phyloP scores from a whole-genome alignment of 2,113 vertebrate genomes.

The Pteropus alecto region DNA sequence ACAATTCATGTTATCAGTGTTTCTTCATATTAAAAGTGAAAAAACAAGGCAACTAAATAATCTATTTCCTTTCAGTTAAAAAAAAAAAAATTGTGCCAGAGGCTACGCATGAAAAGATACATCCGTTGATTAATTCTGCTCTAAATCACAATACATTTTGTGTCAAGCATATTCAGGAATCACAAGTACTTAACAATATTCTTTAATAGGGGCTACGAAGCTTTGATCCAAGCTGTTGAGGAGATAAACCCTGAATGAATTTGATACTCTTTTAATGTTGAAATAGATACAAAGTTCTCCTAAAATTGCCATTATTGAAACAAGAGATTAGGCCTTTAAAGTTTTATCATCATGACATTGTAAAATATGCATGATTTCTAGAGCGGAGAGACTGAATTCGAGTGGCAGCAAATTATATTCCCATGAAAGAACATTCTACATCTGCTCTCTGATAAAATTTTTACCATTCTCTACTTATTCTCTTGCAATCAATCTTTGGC shows the following conservation, averaged over 20 bases:
- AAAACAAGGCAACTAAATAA: not conserved
- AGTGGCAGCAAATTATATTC: not conserved
- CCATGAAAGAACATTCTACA: constrained; percentile 17
- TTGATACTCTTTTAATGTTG: constrained; percentile 69
- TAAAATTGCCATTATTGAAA: constrained; percentile 61
- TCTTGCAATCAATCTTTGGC: not conserved
- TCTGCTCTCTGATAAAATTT: constrained; percentile 41
- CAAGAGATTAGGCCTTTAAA: constrained; percentile 67
- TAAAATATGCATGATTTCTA: constrained; percentile 34
- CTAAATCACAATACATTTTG: constrained; percentile 72
- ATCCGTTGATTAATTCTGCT: constrained; percentile 79
- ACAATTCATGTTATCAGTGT: constrained; percentile 34
- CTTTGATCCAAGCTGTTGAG: constrained; percentile 73
- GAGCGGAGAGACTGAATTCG: not conserved
- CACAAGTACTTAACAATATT: constrained; percentile 68
- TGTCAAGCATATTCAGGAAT: constrained; percentile 72
- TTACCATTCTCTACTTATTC: constrained; percentile 44
- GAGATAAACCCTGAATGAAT: constrained; percentile 70
- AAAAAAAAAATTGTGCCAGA: constrained; percentile 71
- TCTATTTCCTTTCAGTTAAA: constrained; percentile 42
- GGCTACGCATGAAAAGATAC: constrained; percentile 67
- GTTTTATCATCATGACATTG: constrained; percentile 23
- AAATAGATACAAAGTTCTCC: constrained; percentile 66
- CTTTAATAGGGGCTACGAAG: constrained; percentile 60
- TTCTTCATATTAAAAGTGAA: constrained; percentile 73